phyloP scores from a whole-genome alignment of 2,797 vertebrate genomes.

The Monodelphis domestica region DNA sequence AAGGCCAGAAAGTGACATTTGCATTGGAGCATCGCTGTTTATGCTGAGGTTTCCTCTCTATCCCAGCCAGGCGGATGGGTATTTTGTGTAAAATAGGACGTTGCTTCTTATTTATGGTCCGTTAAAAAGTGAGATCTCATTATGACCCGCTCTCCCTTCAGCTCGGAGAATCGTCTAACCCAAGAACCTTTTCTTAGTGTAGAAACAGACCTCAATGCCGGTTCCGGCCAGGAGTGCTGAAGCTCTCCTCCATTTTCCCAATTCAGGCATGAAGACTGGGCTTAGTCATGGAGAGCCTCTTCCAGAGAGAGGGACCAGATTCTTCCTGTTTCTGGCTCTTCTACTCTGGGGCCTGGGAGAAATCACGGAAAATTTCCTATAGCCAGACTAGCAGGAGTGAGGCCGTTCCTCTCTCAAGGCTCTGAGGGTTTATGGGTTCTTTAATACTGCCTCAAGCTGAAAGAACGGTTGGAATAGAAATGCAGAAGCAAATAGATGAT shows the following conservation, averaged over 20 bases:
- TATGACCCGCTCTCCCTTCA: not conserved
- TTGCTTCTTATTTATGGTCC: constrained; percentile 5
- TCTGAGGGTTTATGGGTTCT: not conserved
- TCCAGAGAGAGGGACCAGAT: not conserved
- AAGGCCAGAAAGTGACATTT: constrained; percentile 63
- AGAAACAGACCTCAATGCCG: not conserved
- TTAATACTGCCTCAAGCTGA: not conserved
- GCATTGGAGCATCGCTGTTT: not conserved
- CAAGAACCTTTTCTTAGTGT: not conserved
- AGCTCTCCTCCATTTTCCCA: not conserved
- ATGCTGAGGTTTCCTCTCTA: not conserved
- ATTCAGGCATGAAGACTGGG: not conserved
- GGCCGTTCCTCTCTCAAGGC: not conserved
- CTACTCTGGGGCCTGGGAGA: not conserved
- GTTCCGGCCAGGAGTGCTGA: not conserved
- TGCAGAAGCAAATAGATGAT: too few species aligned
- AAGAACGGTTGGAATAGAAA: too few species aligned
- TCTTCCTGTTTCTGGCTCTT: not conserved
- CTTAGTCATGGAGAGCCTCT: not conserved
- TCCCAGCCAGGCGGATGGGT: not conserved
- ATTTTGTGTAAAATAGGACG: not conserved
- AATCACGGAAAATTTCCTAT: not conserved
- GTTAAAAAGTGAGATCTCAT: not conserved
- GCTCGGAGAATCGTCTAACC: not conserved
- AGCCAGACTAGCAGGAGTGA: not conserved